A percentile compares a stretch with the other conserved stretches of the same genome.
Evolutionary conservation across 2,797 vertebrate genomes (phyloP).

Genomic region (Rallus crepitans): DNA sequence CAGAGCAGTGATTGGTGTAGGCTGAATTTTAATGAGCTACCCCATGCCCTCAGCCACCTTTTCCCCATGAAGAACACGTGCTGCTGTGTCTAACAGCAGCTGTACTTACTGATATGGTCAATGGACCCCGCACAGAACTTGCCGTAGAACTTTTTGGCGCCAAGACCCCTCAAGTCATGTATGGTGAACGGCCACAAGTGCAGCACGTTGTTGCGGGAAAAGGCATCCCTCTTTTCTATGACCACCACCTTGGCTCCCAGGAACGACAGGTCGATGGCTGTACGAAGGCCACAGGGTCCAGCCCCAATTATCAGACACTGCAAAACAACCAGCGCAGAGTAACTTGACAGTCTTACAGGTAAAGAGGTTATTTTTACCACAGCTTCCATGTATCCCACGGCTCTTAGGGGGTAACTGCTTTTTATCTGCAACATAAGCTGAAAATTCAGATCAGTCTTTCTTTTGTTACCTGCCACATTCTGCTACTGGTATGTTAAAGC

Average conservation of each 20-base stretch:
- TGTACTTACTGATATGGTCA: constrained; percentile 96
- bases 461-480: neutral
- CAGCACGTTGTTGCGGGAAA: constrained; percentile 97
- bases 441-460: neutral
- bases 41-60: neutral
- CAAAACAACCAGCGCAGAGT: constrained; percentile 21
- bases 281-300: constrained; percentile 96
- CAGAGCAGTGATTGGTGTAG: neutral
- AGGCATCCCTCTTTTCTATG: constrained; percentile 96
- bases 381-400: accelerated
- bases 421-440: neutral
- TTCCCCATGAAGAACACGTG: neutral
- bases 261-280: constrained; percentile 94
- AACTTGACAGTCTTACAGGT: neutral
- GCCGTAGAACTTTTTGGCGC: constrained; percentile 98
- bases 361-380: neutral
- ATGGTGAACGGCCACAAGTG: constrained; percentile 99
- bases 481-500: neutral
- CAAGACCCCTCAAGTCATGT: constrained; percentile 94
- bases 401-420: neutral
- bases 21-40: neutral
- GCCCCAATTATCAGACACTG: constrained; percentile 99
- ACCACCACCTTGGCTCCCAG: constrained; percentile 97
- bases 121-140: constrained; percentile 99
- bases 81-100: neutral